phyloP scores from a whole-genome alignment of 2,113 vertebrate genomes.

The Gymnarchus niloticus region DNA sequence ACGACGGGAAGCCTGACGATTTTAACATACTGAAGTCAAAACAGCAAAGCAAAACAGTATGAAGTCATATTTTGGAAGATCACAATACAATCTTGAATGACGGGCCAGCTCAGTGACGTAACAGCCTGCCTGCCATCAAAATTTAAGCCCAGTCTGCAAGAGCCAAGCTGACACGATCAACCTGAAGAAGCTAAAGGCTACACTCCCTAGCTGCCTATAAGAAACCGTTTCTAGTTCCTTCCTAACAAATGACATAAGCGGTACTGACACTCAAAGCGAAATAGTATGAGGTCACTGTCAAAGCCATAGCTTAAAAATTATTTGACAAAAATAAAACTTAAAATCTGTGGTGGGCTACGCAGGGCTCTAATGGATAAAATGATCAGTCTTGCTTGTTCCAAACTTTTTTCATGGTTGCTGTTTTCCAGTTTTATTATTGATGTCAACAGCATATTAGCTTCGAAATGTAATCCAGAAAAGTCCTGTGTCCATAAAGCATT shows the following conservation, averaged over 20 bases:
- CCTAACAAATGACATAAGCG: neutral
- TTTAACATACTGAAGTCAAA: neutral
- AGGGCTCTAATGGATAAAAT: neutral
- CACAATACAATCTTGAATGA: neutral
- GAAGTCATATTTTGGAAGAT: neutral
- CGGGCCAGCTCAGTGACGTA: neutral
- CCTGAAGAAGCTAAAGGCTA: neutral
- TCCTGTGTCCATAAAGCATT: neutral
- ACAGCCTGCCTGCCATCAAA: neutral
- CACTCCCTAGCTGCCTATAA: neutral
- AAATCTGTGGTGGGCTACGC: neutral
- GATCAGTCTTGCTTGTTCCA: neutral
- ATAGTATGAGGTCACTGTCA: neutral
- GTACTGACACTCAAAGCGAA: neutral
- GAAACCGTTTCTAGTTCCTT: neutral
- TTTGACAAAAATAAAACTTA: neutral
- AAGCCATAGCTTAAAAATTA: neutral
- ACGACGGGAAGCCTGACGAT: neutral
- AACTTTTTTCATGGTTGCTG: neutral
- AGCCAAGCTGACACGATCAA: neutral
- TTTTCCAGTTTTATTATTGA: neutral
- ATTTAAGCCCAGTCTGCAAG: neutral
- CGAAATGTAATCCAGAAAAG: neutral
- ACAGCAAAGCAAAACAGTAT: conserved; percentile 2
- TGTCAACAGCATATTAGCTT: neutral